Conservation (phyloP, 1,140 invertebrate species). For the Brachionus sp. region DNA sequence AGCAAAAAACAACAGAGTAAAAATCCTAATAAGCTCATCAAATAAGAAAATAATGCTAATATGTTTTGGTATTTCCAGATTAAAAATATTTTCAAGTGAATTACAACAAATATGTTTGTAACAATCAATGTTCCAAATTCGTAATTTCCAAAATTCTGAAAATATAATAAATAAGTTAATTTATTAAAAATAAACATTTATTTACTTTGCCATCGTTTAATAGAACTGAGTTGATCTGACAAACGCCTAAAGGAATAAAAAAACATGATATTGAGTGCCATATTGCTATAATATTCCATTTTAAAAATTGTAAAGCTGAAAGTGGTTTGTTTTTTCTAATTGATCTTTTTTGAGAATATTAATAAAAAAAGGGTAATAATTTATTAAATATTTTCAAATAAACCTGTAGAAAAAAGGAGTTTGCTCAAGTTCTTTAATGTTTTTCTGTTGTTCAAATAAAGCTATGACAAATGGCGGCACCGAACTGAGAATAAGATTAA, state of each 20-base stretch:
- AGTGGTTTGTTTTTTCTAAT: constrained; percentile 18
- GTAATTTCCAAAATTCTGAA: background rate
- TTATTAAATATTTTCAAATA: background rate
- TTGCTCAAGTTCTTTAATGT: constrained; percentile 51
- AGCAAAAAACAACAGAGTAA: background rate
- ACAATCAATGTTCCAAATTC: constrained; percentile 3
- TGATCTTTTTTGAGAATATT: constrained; percentile 25
- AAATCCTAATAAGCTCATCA: constrained; percentile 19
- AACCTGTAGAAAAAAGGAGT: constrained; percentile 33
- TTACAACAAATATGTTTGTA: background rate
- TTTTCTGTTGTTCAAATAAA: constrained; percentile 82
- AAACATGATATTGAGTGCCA: constrained; percentile 41
- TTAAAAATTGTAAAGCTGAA: constrained; percentile 23
- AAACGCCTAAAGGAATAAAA: background rate
- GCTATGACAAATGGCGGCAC: constrained; percentile 62
- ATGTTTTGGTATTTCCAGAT: constrained; percentile 37
- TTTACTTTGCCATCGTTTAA: constrained; percentile 2
- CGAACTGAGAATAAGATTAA: constrained; percentile 57
- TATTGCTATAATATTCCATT: constrained; percentile 26
- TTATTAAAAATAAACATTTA: background rate
- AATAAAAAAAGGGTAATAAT: background rate
- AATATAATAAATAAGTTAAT: background rate
- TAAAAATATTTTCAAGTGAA: constrained; percentile 38
- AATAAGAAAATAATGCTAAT: constrained; percentile 30
- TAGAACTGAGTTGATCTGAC: background rate